Base-by-base conservation (phyloP, 2,797 vertebrate genomes). In the Epinephelus malabaricus region DNA sequence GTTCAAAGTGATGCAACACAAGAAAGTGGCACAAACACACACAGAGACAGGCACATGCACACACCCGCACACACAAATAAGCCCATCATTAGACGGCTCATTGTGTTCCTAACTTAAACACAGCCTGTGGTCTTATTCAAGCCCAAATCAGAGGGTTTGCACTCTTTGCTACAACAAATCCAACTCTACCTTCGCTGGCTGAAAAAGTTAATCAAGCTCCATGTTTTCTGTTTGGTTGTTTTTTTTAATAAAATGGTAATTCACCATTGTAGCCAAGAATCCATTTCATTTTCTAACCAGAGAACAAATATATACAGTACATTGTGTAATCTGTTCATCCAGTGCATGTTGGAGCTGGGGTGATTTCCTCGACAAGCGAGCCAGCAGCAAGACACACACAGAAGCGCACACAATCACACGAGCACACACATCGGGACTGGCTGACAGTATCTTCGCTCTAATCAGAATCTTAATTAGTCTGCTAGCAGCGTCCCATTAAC, bases 391-490 rank as follows among this genome's bases (percentile, higher is more conserved):
- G 23, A 79, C 21, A 79, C 69, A 54, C 55, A 49, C 54, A 50
- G 6, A 5, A 17, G 23, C 49, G 19, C 72, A 47, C 67, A 74
- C 83, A 84, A 56, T 64, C 65, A 73, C 56, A 45, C 47, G 34
- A 23, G 15, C 47, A 49, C 77, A 63, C 83, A 87, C 83, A 83
- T 15, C 40, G 74, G 56, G 73, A 79, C 76, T 67, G 65, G 84
- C 90, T 94, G 92, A 94, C 89, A 92, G 89, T 92, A 90, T 94
- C 89, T 92, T 84, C 73, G 60, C 79, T 93, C 92, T 92, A 95
- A 95, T 95, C 92, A 95, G 88, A 95, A 91, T 95, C 94, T 95
- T 96, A 96, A 96, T 96, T 95, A 94, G 90, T 92, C 87, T 88
- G 92, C 92, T 89, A 82, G 88, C 92, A 90, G 91, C 87, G 69